Evolutionary conservation across 2,797 vertebrate species (phyloP).

Genomic region (Eulemur mongoz): DNA sequence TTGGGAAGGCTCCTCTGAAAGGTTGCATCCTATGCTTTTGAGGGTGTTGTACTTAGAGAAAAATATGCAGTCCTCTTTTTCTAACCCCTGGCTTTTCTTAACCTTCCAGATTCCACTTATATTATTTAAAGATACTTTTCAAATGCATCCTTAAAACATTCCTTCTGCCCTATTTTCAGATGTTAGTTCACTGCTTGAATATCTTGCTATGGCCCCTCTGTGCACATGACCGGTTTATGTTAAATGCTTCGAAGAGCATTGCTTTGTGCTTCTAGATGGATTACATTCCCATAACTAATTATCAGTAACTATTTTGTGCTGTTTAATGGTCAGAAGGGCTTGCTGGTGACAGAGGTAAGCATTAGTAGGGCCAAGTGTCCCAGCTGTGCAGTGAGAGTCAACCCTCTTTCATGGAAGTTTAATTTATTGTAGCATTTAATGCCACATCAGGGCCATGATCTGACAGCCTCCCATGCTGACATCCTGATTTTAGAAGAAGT

Average conservation of each 20-base stretch:
- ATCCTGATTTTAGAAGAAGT: background rate
- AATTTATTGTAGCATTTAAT: conserved; percentile 9
- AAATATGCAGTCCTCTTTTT: background rate
- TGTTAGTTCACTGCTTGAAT: background rate
- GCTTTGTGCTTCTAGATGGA: conserved; percentile 49
- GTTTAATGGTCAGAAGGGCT: conserved; percentile 13
- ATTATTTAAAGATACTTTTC: background rate
- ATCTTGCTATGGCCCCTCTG: background rate
- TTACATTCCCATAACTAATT: conserved; percentile 37
- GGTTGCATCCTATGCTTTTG: background rate
- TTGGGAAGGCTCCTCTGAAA: background rate
- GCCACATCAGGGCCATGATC: background rate
- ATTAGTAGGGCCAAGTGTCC: background rate
- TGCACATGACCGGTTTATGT: background rate
- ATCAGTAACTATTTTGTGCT: conserved; percentile 20
- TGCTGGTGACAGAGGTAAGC: conserved; percentile 18
- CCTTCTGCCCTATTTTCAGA: background rate
- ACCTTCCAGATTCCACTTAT: background rate
- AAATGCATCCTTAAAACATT: background rate
- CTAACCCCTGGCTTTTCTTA: background rate
- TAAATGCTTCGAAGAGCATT: conserved; percentile 47
- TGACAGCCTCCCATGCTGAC: background rate
- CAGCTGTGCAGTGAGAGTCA: background rate
- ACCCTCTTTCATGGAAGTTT: background rate
- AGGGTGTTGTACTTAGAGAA: background rate